These are phyloP conservation scores for Cataglyphis livida DNA, from an alignment of 2,888 invertebrate species.

Conservation along the genomic window DNA sequence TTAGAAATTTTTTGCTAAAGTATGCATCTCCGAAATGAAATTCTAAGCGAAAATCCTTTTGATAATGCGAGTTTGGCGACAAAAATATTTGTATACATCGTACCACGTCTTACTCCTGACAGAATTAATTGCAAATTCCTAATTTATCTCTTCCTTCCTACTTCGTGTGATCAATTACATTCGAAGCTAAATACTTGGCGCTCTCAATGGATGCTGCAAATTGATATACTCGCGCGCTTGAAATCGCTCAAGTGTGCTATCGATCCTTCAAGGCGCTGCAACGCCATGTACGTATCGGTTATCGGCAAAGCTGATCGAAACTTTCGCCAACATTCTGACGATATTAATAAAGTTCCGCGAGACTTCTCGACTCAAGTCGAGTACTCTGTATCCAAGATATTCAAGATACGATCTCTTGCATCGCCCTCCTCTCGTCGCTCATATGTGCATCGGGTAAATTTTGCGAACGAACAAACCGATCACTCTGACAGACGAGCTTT, in stretches of 20 bases:
- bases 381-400: slow-evolving; percentile 21
- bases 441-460: background rate
- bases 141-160: background rate
- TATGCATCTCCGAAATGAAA: background rate
- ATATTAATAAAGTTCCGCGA: slow-evolving; percentile 45
- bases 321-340: slow-evolving; percentile 4
- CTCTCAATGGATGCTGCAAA: background rate
- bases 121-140: background rate
- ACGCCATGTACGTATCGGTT: slow-evolving; percentile 11
- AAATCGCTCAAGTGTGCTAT: slow-evolving; percentile 18
- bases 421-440: background rate
- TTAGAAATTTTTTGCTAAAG: background rate
- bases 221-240: slow-evolving; percentile 7
- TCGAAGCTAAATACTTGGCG: background rate
- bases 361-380: background rate
- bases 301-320: slow-evolving; percentile 20
- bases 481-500: background rate
- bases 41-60: background rate
- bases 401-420: background rate
- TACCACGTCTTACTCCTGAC: background rate
- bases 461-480: background rate
- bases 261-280: slow-evolving; percentile 4
- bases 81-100: background rate
- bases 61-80: too few relatives aligned
- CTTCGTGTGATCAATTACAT: background rate